Base-by-base conservation (phyloP, 2,113 vertebrate genomes). In the Turnix velox region DNA sequence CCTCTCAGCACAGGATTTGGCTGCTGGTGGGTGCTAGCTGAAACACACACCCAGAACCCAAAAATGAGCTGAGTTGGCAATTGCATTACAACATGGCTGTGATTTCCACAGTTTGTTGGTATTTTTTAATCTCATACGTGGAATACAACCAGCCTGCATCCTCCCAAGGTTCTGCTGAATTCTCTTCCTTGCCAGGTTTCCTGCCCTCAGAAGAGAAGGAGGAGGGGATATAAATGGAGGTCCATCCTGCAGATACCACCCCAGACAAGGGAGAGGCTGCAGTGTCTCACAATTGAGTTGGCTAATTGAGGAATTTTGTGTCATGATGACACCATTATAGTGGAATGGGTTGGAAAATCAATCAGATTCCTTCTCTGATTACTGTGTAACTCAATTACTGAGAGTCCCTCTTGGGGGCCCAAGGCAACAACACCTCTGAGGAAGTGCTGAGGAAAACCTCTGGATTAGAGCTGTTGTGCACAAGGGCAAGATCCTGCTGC, bases 261-360 rank as follows among this genome's bases (percentile, higher is more conserved):
- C 14, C 8, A 58, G 81, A 73, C 40, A 57, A 52, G 46, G 71
- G 57, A 68, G 57, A 17, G 40, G 14, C 54, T 49, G 7, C 1
- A 0, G 3, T 54, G 51, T 84, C 45, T 87, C 12, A 2, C 37
- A 30, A 7, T 77, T 9, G 25, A 77, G 68, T 25, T 72, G 84
- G 39, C 30, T 72, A 69, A 51, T 2, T 2, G 49, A 84, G 59
- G 83, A 80, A 72, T 90, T 89, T 73, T 69, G 37, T 87, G 66
- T 92, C 92, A 49, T 62, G 66, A 93, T 95, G 92, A 91, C 93
- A 95, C 84, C 74, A 73, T 87, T 87, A 73, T 87, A 93, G 72
- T 91, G 87, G 92, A 93, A 91, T 71, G 81, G 62, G 55, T 87
- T 91, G 84, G 81, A 91, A 94, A 95, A 96, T 95, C 87, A 85